Conservation (phyloP, 2,888 invertebrate species). For the Hyposoter didymator region DNA sequence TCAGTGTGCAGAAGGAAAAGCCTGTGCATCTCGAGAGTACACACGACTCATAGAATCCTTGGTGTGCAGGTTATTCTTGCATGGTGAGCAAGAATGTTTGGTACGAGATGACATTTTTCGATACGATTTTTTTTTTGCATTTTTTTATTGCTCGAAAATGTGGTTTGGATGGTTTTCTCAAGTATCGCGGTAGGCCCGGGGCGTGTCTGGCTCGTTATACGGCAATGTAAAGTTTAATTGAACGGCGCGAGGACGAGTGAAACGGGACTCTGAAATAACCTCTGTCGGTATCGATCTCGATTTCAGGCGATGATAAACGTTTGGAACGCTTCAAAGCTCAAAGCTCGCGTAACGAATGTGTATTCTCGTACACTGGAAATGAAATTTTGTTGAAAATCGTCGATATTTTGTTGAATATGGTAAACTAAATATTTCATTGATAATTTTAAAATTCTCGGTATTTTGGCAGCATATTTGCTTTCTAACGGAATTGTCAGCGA, state of each 20-base stretch:
- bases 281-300: conserved; percentile 38
- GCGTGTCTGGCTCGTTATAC: not conserved
- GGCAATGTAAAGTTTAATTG: not conserved
- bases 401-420: no score
- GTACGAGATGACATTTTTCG: not conserved
- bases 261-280: conserved; percentile 23
- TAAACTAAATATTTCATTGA: no score
- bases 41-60: conserved; percentile 2
- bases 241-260: not conserved
- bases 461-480: no score
- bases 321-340: conserved; percentile 38
- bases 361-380: no score
- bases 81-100: not conserved
- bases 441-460: no score
- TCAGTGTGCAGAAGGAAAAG: conserved; percentile 16
- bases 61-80: not conserved
- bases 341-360: conserved; percentile 55
- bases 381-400: no score
- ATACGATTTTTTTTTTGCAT: not conserved
- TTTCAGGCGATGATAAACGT: conserved; percentile 32
- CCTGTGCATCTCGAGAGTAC: conserved; percentile 12
- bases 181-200: not conserved
- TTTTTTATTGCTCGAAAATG: not conserved
- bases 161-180: not conserved
- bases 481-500: no score